A percentile compares a stretch with the other conserved stretches of the same genome.
Evolutionary conservation across 2,113 vertebrate genomes (phyloP).

Genomic region (Pseudorasbora parva): DNA sequence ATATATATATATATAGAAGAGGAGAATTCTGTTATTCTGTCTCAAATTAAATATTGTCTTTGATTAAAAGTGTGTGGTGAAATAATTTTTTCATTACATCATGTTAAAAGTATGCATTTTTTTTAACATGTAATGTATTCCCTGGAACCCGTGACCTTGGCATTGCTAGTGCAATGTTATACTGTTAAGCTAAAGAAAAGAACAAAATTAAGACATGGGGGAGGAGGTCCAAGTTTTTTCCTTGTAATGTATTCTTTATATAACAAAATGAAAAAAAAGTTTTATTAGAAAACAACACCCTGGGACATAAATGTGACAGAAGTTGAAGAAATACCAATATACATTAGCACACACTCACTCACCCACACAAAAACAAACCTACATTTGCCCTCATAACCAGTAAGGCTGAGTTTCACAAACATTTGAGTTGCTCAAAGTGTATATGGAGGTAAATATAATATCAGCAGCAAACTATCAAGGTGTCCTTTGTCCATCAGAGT

Average conservation of each 20-base stretch:
- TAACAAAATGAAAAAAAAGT: background rate
- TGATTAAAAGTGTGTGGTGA: too few relatives aligned
- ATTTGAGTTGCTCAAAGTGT: background rate
- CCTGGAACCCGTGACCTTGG: too few relatives aligned
- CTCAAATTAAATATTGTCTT: too few relatives aligned
- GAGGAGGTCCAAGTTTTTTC: too few relatives aligned
- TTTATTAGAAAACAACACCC: background rate
- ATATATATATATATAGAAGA: too few relatives aligned
- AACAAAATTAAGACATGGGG: too few relatives aligned
- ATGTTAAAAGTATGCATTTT: too few relatives aligned
- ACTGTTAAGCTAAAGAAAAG: too few relatives aligned
- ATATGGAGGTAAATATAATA: background rate
- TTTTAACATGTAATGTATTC: too few relatives aligned
- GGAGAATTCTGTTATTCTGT: too few relatives aligned
- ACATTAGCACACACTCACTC: background rate
- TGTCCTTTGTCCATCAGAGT: background rate
- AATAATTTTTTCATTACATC: background rate
- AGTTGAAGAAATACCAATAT: background rate
- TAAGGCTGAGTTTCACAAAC: background rate
- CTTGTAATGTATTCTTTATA: background rate
- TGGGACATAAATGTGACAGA: background rate
- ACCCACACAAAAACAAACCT: background rate
- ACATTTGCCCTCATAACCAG: background rate
- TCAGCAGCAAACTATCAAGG: background rate
- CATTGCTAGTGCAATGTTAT: too few relatives aligned